These are phyloP conservation scores for Pteruthius melanotis DNA, from an alignment of 2,113 vertebrate genomes.

Conservation along the genomic window DNA sequence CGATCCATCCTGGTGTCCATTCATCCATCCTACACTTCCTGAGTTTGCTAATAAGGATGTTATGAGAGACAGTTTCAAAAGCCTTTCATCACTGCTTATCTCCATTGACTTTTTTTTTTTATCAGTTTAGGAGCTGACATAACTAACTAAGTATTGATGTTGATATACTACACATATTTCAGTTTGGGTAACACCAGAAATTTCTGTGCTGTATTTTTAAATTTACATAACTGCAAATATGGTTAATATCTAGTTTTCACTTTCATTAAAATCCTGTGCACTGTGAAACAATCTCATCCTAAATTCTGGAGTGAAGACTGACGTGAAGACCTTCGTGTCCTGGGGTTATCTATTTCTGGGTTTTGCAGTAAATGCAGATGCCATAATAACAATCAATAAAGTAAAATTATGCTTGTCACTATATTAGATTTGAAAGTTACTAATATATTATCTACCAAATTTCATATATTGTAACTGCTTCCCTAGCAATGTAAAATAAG, in stretches of 20 bases:
- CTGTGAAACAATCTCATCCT: not conserved
- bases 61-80: not conserved
- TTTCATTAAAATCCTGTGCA: not conserved
- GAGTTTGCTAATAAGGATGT: not conserved
- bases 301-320: not conserved
- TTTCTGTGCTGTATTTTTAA: not conserved
- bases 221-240: not conserved
- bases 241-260: not conserved
- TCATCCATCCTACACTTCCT: not conserved
- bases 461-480: not conserved
- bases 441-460: not conserved
- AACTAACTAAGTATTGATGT: not conserved
- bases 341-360: not conserved
- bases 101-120: not conserved
- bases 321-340: not conserved
- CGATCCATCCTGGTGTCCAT: too few relatives aligned
- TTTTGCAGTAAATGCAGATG: not conserved
- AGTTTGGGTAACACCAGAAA: not conserved
- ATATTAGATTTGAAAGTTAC: not conserved
- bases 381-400: not conserved
- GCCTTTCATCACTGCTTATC: not conserved
- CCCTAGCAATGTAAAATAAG: not conserved
- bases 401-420: not conserved
- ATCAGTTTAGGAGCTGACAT: fast-evolving
- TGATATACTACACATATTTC: not conserved